phyloP scores from a whole-genome alignment of 1,140 invertebrate species.

The Sweltsa coloradensis region DNA sequence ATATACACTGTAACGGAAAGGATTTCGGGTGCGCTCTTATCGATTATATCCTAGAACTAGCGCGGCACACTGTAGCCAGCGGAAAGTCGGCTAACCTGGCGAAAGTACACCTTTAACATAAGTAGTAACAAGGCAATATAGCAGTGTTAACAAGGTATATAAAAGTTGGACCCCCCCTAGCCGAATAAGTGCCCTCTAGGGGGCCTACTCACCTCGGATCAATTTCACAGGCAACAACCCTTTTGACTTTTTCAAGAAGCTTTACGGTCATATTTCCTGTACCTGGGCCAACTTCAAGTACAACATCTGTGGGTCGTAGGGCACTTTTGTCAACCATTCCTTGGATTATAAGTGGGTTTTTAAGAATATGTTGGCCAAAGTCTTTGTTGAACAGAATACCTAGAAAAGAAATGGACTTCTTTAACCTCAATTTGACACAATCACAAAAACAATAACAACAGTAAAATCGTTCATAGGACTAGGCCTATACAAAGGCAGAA shows the following conservation, averaged over 20 bases:
- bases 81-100: too few relatives aligned
- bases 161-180: too few relatives aligned
- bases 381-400: conserved; percentile 75
- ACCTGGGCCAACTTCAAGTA: conserved; percentile 96
- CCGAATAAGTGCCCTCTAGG: too few relatives aligned
- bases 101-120: too few relatives aligned
- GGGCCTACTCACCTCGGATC: conserved; percentile 52
- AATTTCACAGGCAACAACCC: conserved; percentile 96
- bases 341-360: conserved; percentile 93
- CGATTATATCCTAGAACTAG: too few relatives aligned
- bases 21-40: too few relatives aligned
- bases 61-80: too few relatives aligned
- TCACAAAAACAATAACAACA: neutral
- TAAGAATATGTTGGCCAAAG: conserved; percentile 96
- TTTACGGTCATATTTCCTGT: conserved; percentile 98
- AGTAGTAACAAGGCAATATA: too few relatives aligned
- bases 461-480: neutral
- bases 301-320: conserved; percentile 80
- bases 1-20: too few relatives aligned
- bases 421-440: conserved; percentile 8
- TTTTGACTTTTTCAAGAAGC: conserved; percentile 84
- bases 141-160: too few relatives aligned
- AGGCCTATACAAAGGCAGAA: neutral
- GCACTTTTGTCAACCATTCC: conserved; percentile 95
- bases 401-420: conserved; percentile 29